Evolutionary conservation across 2,113 vertebrate species (phyloP).

Genomic region (Pristiophorus japonicus): DNA sequence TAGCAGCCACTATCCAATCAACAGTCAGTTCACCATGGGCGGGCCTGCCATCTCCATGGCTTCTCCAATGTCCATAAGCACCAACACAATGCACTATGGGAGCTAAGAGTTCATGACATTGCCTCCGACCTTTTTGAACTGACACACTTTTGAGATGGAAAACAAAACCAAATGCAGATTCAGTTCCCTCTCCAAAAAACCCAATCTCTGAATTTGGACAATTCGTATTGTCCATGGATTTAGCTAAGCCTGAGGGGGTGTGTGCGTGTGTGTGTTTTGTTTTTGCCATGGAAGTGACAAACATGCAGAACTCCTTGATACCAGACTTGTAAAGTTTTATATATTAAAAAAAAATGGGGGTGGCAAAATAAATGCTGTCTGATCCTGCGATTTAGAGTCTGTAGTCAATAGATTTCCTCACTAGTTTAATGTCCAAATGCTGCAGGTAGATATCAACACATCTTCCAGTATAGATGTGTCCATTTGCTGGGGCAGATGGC

Average conservation of each 20-base stretch:
- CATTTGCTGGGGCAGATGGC: neutral
- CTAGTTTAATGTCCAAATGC: neutral
- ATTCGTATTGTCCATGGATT: constrained; percentile 25
- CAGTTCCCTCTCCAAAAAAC: constrained; percentile 39
- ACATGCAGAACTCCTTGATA: constrained; percentile 17
- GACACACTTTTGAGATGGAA: constrained; percentile 46
- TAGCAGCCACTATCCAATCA: constrained; percentile 74
- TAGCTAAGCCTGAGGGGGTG: neutral
- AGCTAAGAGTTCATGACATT: constrained; percentile 61
- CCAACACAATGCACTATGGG: constrained; percentile 92
- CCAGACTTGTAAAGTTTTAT: constrained; percentile 37
- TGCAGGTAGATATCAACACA: neutral
- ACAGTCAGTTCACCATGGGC: constrained; percentile 91
- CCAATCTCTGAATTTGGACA: neutral
- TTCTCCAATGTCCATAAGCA: constrained; percentile 86
- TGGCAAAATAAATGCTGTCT: neutral
- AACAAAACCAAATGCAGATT: constrained; percentile 65
- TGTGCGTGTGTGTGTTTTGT: neutral
- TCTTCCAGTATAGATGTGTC: neutral
- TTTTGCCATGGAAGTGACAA: neutral
- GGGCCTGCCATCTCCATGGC: constrained; percentile 90
- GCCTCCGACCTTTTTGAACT: constrained; percentile 41
- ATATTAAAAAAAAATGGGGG: neutral
- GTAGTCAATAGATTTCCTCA: constrained; percentile 22
- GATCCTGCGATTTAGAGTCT: constrained; percentile 11